phyloP scores from a whole-genome alignment of 1,140 invertebrate genomes.

The Lucilia cuprina region DNA sequence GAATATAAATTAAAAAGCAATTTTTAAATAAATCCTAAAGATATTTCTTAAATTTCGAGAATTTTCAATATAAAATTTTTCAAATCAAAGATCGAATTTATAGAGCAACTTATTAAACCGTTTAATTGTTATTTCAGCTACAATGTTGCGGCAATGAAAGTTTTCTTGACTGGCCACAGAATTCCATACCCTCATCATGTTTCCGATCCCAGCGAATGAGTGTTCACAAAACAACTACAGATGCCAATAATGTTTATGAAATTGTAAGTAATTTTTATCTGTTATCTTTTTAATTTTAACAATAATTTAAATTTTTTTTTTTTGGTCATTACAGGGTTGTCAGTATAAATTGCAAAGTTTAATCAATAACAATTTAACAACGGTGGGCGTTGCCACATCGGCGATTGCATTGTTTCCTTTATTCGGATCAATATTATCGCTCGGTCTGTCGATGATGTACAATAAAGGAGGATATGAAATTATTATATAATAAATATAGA shows the following conservation, averaged over 20 bases:
- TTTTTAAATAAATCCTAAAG: no score
- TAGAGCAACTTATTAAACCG: no score
- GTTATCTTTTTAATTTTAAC: no score
- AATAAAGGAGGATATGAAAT: slow-evolving; percentile 30
- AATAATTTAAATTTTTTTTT: neutral
- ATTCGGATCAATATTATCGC: slow-evolving; percentile 37
- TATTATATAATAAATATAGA: slow-evolving; percentile 19
- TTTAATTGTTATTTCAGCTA: no score
- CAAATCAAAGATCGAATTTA: no score
- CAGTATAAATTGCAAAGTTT: slow-evolving; percentile 24
- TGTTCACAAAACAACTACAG: neutral
- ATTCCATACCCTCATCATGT: slow-evolving; percentile 27
- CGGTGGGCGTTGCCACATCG: slow-evolving; percentile 36
- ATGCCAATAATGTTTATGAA: slow-evolving; percentile 20
- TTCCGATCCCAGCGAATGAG: neutral
- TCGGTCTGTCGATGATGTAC: slow-evolving; percentile 18
- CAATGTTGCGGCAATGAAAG: slow-evolving; percentile 38
- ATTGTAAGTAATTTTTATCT: slow-evolving; percentile 10
- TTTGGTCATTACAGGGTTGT: slow-evolving; percentile 37
- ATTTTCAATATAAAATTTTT: no score
- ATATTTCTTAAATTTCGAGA: no score
- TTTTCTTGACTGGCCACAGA: slow-evolving; percentile 36
- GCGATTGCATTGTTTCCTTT: slow-evolving; percentile 39
- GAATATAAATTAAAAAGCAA: no score
- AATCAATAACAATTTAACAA: slow-evolving; percentile 36